Conservation (phyloP, 2,888 invertebrate genomes). For the Philonicus albiceps region DNA sequence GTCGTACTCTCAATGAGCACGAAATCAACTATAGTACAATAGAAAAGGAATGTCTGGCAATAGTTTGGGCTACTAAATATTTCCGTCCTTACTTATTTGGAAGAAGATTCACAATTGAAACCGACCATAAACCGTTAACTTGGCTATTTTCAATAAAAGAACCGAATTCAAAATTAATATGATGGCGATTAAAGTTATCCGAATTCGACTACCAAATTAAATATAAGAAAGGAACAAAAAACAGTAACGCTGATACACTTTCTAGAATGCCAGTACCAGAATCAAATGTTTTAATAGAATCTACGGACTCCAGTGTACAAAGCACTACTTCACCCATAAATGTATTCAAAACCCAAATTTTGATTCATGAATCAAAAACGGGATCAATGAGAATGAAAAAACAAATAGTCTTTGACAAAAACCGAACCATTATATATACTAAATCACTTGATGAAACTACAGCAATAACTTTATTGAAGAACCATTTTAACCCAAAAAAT, state of each 20-base stretch:
- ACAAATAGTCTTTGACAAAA: background rate
- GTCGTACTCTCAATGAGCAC: background rate
- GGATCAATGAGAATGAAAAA: background rate
- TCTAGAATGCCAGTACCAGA: too few relatives aligned
- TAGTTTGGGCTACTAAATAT: background rate
- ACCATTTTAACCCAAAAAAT: too few relatives aligned
- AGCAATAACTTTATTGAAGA: background rate
- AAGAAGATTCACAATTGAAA: background rate
- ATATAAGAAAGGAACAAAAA: background rate
- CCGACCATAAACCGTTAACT: background rate
- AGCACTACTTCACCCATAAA: background rate
- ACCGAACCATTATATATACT: background rate
- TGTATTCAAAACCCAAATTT: background rate
- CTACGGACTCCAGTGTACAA: background rate
- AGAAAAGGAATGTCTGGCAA: background rate
- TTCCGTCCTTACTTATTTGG: background rate
- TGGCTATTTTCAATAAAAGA: background rate
- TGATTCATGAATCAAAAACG: background rate
- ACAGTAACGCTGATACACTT: too few relatives aligned
- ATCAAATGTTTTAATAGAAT: too few relatives aligned
- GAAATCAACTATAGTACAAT: background rate
- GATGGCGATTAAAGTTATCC: too few relatives aligned
- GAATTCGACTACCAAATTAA: too few relatives aligned
- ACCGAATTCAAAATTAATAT: background rate
- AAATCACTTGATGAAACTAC: background rate